Base-by-base conservation (phyloP, 2,113 vertebrate species). In the Bubo blakistoni region DNA sequence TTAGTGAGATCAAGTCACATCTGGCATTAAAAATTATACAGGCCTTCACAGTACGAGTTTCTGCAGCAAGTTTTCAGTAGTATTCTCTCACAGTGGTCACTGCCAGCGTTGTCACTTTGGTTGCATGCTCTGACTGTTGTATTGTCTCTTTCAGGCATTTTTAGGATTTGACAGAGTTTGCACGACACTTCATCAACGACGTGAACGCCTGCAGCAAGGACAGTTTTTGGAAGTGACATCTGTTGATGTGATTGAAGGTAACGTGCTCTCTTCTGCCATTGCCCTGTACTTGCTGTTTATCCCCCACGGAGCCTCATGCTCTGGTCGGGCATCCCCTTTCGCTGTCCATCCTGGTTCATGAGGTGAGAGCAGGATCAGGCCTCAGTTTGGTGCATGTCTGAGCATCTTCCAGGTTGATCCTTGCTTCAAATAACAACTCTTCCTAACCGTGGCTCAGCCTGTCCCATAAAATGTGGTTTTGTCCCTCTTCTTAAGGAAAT, bases 181-280 rank as follows among this genome's bases (percentile, higher is more conserved):
- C 36, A 22, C 21, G 2, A 63, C 92, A 7, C 65, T 90, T 74
- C n/a, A 5, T 76, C 91, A 62, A 44, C 15, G 4, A 40, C 77
- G 15, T 67, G 61, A 94, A 34, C 51, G 1, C 52, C 93, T 77
- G 73, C 81, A 81, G 95, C 74, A 92, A 81, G 93, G 81, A 85
- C 72, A 67, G 67, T 54, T 91, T 86, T 69, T 3, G 62, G 86
- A 86, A 88, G 72, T 2, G 4, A 26, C 78, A 63, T 27, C 65
- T 8, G 1, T 95, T 92, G 90, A 97, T 81, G 97, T 96, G 94
- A 97, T 95, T 97, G 94, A 97, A 98, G 97, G 97, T 98, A 98
- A 86, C 0, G 1, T 10, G 8, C 34, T 89, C 29, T 57, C 66
- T 84, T 42, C 71, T 86, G 40, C 40, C 66, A 20, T 3, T 73